Evolutionary conservation across 2,113 vertebrate genomes (phyloP).

Genomic region (Oreochromis tanganicae): DNA sequence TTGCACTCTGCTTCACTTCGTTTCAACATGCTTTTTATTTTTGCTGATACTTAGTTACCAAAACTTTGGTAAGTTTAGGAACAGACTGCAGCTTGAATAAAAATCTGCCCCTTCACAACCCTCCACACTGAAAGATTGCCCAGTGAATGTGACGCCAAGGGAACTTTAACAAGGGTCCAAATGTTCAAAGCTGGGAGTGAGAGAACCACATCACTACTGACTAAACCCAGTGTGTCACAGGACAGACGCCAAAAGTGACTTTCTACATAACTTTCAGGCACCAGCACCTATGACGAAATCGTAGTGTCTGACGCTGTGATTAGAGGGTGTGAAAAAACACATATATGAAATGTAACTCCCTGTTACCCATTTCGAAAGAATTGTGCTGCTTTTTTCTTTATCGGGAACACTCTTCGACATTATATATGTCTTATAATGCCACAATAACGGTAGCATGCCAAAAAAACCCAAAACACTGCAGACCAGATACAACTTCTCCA

Average conservation of each 20-base stretch:
- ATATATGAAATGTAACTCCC: not conserved
- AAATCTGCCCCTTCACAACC: not conserved
- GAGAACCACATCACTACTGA: not conserved
- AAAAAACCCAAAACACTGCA: accelerated
- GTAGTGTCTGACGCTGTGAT: not conserved
- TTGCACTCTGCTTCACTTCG: not conserved
- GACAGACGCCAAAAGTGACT: not conserved
- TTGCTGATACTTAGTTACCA: not conserved
- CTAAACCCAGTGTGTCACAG: not conserved
- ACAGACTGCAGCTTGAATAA: not conserved
- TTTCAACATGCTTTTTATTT: not conserved
- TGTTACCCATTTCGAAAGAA: not conserved
- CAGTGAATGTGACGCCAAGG: not conserved
- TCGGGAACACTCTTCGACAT: not conserved
- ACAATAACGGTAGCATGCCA: not conserved
- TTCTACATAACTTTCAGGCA: not conserved
- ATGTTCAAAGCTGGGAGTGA: not conserved
- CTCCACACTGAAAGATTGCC: not conserved
- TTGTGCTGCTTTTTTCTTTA: not conserved
- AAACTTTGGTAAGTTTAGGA: not conserved
- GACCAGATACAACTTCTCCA: not conserved
- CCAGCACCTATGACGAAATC: not conserved
- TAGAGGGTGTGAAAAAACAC: not conserved
- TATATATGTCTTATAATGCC: not conserved
- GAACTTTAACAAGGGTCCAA: not conserved